Evolutionary conservation across 2,797 vertebrate species (phyloP).

Genomic region (Cossypha niveicapilla): DNA sequence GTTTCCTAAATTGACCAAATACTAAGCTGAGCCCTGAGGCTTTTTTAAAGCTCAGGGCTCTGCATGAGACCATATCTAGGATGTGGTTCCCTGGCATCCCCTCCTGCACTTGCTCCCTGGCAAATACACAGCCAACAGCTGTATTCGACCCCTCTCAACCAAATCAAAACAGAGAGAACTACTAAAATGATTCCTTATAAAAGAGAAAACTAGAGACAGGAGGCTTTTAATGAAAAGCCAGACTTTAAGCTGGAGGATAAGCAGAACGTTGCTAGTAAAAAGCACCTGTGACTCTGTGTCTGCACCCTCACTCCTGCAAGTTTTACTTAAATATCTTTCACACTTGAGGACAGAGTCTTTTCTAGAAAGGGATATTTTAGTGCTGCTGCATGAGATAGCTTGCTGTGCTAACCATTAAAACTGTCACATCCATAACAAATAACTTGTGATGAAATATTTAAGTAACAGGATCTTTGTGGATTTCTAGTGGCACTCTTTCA

Average conservation of each 20-base stretch:
- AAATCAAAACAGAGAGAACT: neutral
- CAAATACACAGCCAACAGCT: neutral
- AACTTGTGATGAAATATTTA: slow-evolving; percentile 63
- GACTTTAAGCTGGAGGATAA: neutral
- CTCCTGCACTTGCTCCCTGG: neutral
- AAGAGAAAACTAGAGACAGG: neutral
- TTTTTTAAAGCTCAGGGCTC: neutral
- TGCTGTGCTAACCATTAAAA: neutral
- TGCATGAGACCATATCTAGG: neutral
- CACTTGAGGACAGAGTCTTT: neutral
- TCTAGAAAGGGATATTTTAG: neutral
- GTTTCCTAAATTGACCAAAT: slow-evolving; percentile 8
- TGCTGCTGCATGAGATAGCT: neutral
- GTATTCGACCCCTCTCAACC: neutral
- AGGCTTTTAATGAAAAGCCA: neutral
- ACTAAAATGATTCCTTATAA: neutral
- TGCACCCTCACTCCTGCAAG: neutral
- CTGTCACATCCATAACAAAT: slow-evolving; percentile 36
- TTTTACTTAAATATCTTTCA: neutral
- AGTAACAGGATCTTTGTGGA: slow-evolving; percentile 31
- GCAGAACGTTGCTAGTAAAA: neutral
- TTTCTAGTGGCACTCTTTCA: slow-evolving; percentile 12
- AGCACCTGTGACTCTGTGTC: accelerated
- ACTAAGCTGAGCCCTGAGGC: neutral
- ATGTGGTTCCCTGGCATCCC: neutral